phyloP scores from a whole-genome alignment of 1,140 invertebrate species.

The Saccostrea cuccullata region DNA sequence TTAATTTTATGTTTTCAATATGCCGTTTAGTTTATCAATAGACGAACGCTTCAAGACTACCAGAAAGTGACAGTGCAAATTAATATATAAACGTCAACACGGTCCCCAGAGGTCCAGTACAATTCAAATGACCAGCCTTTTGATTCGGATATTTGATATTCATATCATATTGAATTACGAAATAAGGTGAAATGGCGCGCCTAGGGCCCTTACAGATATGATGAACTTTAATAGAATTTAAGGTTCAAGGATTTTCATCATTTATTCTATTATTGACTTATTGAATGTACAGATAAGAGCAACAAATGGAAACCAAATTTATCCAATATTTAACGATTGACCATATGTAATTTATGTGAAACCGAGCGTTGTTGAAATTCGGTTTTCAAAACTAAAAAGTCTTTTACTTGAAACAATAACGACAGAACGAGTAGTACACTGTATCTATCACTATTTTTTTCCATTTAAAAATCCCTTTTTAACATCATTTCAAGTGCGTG shows the following conservation, averaged over 20 bases:
- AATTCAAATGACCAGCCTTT: background rate
- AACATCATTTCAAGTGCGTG: no score
- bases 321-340: no score
- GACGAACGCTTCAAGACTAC: background rate
- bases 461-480: no score
- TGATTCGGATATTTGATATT: constrained; percentile 1
- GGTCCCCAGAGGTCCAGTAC: background rate
- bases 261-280: background rate
- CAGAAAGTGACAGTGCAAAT: background rate
- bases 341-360: no score
- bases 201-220: background rate
- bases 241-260: background rate
- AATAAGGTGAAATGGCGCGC: background rate
- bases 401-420: no score
- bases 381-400: no score
- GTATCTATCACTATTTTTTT: no score
- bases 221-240: background rate
- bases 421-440: no score
- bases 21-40: background rate
- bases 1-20: background rate
- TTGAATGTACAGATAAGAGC: no score
- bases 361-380: no score
- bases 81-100: background rate
- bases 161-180: background rate
- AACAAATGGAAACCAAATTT: no score